A percentile compares a stretch with the other conserved stretches of the same genome.
phyloP scores from a whole-genome alignment of 1,140 invertebrate species.

The Chionoecetes opilio region DNA sequence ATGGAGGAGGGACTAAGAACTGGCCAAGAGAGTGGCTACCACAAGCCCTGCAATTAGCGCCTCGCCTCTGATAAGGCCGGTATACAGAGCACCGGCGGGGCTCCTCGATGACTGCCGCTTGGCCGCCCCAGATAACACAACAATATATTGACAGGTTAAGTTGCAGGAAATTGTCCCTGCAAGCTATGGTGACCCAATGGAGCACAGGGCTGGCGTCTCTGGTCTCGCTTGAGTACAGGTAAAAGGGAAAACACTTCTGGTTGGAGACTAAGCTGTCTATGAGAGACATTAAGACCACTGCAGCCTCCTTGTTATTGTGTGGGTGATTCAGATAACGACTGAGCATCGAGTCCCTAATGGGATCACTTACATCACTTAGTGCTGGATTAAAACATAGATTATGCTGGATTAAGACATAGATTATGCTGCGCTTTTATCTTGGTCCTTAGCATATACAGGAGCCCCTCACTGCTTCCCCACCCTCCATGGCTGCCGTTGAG shows the following conservation, averaged over 20 bases:
- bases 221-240: neutral
- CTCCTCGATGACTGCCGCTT: neutral
- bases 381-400: neutral
- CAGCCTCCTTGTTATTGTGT: neutral
- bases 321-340: neutral
- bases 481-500: neutral
- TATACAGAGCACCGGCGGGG: neutral
- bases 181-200: constrained; percentile 10
- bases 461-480: neutral
- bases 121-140: neutral
- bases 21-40: neutral
- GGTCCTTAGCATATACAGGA: neutral
- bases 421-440: neutral
- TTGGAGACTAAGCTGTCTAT: neutral
- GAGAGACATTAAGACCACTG: neutral
- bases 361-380: neutral
- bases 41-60: constrained; percentile 14
- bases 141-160: constrained; percentile 15
- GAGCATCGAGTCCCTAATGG: neutral
- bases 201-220: neutral
- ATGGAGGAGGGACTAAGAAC: neutral
- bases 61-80: neutral
- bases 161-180: neutral
- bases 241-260: neutral
- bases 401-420: too few species aligned